A percentile compares a stretch with the other conserved stretches of the same genome.
phyloP scores from a whole-genome alignment of 2,797 vertebrate species.

The Acomys russatus region DNA sequence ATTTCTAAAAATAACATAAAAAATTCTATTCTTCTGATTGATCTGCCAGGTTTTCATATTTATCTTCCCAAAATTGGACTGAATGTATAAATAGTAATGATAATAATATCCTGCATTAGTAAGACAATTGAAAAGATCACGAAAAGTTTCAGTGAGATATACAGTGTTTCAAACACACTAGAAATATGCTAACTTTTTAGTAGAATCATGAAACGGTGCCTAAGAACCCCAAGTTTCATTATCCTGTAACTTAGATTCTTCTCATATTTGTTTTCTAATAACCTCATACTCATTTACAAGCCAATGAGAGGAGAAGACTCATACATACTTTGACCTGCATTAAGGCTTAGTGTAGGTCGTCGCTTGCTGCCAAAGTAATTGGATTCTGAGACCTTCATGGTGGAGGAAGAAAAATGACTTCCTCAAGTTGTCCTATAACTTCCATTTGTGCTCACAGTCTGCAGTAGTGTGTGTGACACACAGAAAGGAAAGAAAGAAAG shows the following conservation, averaged over 20 bases:
- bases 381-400: too few species aligned
- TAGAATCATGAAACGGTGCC: background rate
- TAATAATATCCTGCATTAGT: background rate
- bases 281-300: background rate
- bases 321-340: too few species aligned
- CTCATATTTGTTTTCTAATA: background rate
- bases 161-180: background rate
- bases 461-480: accelerated
- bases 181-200: background rate
- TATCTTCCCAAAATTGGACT: background rate
- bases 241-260: background rate
- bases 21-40: background rate
- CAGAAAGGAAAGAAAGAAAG: background rate
- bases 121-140: background rate
- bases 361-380: background rate
- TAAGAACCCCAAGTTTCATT: background rate
- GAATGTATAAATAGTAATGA: background rate
- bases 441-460: background rate
- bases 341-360: background rate
- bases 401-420: background rate
- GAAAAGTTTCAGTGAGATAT: background rate
- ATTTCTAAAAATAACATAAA: background rate
- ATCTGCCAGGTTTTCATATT: background rate
- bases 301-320: background rate
- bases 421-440: too few species aligned